These are phyloP conservation scores for Blastomussa wellsi DNA, from an alignment of 92 coral and sea anemone species.

Conservation along the genomic window DNA sequence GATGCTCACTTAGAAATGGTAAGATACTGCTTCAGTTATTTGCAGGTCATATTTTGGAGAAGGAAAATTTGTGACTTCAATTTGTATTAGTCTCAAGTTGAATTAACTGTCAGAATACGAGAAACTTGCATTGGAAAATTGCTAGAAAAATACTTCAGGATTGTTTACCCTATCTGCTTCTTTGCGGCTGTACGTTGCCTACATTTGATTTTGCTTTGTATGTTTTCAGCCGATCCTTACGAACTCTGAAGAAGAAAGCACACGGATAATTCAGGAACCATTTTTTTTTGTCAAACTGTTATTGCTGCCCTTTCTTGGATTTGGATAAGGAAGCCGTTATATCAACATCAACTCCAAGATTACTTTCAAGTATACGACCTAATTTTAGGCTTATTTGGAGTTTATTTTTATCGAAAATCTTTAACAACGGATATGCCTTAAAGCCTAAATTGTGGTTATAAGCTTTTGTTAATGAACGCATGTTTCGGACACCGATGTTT, in stretches of 20 bases:
- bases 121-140: background rate
- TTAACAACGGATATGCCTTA: too few species aligned
- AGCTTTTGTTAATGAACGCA: too few species aligned
- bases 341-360: too few species aligned
- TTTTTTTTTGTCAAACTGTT: too few species aligned
- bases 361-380: too few species aligned
- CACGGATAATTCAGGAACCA: background rate
- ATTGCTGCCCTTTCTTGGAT: too few species aligned
- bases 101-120: too few species aligned
- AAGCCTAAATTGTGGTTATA: too few species aligned
- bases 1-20: slow-evolving; percentile 33
- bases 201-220: background rate
- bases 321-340: too few species aligned
- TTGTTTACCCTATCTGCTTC: background rate
- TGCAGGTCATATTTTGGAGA: background rate
- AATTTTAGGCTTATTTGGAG: too few species aligned
- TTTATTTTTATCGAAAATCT: too few species aligned
- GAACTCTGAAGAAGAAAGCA: slow-evolving; percentile 5
- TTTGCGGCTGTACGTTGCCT: background rate
- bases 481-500: too few species aligned
- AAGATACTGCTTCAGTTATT: background rate
- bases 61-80: background rate
- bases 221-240: slow-evolving; percentile 29
- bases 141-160: background rate
- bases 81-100: background rate